Percentiles rank a stretch among this genome's conserved stretches.
Evolutionary conservation across 2,797 vertebrate species (phyloP).

Genomic region (Acipenser oxyrinchus): DNA sequence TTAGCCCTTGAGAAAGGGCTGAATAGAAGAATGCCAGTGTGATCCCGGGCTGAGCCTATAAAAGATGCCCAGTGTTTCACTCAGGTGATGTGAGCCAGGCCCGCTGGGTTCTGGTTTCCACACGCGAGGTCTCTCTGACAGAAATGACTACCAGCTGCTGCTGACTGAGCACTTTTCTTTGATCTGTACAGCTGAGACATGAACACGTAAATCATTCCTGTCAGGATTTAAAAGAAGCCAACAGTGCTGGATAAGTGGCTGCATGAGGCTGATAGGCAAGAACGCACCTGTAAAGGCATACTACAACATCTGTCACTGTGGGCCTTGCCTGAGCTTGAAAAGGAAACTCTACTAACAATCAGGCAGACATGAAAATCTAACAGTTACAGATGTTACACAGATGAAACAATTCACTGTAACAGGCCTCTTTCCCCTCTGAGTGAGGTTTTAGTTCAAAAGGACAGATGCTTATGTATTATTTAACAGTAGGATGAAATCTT

Average conservation of each 20-base stretch:
- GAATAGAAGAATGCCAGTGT: neutral
- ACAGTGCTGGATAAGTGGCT: neutral
- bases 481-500: too few relatives aligned
- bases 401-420: too few relatives aligned
- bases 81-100: neutral
- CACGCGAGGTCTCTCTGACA: conserved; percentile 1
- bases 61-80: neutral
- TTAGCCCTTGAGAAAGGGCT: neutral
- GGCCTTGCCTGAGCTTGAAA: neutral
- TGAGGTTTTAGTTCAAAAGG: too few relatives aligned
- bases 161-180: conserved; percentile 1
- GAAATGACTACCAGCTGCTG: neutral
- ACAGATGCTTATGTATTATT: too few relatives aligned
- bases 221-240: neutral
- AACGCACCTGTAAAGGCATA: neutral
- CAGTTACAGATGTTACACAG: neutral
- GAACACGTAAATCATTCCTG: neutral
- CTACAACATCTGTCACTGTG: neutral
- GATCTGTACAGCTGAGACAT: conserved; percentile 1
- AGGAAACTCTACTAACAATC: neutral
- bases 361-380: neutral
- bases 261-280: too few relatives aligned
- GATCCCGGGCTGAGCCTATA: neutral
- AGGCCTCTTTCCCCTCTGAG: neutral
- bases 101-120: neutral